Conservation (phyloP, 2,888 invertebrate species). For the Pandemis cinnamomeana region DNA sequence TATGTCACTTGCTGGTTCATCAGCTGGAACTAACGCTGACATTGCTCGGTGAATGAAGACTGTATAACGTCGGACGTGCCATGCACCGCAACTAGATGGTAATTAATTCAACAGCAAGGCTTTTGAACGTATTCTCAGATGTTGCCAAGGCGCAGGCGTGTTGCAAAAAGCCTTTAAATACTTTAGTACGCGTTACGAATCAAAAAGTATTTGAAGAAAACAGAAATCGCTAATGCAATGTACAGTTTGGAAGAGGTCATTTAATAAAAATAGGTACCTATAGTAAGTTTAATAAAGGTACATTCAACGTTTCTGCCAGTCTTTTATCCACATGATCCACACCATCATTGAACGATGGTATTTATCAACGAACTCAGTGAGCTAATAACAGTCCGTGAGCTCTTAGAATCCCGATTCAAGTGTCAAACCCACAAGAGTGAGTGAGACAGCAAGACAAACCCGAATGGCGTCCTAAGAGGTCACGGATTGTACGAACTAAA, state of each 20-base stretch:
- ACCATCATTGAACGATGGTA: no score
- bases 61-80: slow-evolving; percentile 11
- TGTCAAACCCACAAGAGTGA: no score
- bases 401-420: no score
- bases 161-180: slow-evolving; percentile 15
- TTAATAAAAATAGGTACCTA: neutral
- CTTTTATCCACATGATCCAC: no score
- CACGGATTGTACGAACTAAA: no score
- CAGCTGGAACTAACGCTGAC: slow-evolving; percentile 7
- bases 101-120: slow-evolving; percentile 16
- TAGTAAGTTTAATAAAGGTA: neutral
- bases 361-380: no score
- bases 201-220: neutral
- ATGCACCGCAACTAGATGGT: slow-evolving; percentile 17
- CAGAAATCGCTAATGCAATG: neutral
- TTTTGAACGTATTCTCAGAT: neutral
- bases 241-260: neutral
- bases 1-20: slow-evolving; percentile 7
- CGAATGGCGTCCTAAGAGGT: no score
- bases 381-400: no score
- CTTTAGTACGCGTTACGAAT: slow-evolving; percentile 8
- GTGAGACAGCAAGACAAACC: no score
- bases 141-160: neutral
- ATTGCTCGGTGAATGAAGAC: slow-evolving; percentile 22
- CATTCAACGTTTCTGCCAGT: neutral